Evolutionary conservation across 2,888 invertebrate species (phyloP).

Genomic region (Mythimna pallens): DNA sequence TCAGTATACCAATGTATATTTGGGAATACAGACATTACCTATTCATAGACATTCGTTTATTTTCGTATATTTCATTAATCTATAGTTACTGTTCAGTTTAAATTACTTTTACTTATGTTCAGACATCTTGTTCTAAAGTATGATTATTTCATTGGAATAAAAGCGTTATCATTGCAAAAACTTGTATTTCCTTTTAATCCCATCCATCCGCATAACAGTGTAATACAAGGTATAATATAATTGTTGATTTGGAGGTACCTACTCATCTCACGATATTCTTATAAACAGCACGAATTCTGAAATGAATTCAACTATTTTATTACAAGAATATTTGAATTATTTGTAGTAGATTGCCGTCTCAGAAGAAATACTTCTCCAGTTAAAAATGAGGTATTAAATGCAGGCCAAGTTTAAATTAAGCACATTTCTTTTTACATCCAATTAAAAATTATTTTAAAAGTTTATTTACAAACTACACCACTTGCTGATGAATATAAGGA

Average conservation of each 20-base stretch:
- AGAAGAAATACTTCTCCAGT: conserved; percentile 30
- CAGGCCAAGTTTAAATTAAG: conserved; percentile 40
- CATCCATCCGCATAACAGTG: conserved; percentile 34
- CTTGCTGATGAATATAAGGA: conserved; percentile 49
- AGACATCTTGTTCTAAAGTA: conserved; percentile 53
- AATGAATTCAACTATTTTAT: conserved; percentile 1
- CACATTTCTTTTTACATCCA: conserved; percentile 35
- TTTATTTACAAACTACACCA: conserved; percentile 47
- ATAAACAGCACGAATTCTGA: not conserved
- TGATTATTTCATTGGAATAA: conserved; percentile 68
- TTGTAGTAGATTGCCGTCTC: conserved; percentile 3
- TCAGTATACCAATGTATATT: conserved; percentile 39
- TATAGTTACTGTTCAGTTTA: conserved; percentile 58
- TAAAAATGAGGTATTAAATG: conserved; percentile 52
- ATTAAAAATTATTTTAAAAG: conserved; percentile 21
- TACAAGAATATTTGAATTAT: conserved; percentile 4
- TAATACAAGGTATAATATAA: conserved; percentile 34
- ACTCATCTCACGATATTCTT: conserved; percentile 1
- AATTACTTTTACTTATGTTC: conserved; percentile 49
- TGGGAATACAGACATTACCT: conserved; percentile 49
- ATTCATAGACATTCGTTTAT: conserved; percentile 49
- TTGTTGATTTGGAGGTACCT: conserved; percentile 17
- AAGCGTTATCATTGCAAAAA: conserved; percentile 61
- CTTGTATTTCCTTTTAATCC: conserved; percentile 49
- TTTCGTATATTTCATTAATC: conserved; percentile 49